A percentile compares a stretch with the other conserved stretches of the same genome.
Conservation (phyloP, 1,140 invertebrate species). For the Bradysia coprophila region DNA sequence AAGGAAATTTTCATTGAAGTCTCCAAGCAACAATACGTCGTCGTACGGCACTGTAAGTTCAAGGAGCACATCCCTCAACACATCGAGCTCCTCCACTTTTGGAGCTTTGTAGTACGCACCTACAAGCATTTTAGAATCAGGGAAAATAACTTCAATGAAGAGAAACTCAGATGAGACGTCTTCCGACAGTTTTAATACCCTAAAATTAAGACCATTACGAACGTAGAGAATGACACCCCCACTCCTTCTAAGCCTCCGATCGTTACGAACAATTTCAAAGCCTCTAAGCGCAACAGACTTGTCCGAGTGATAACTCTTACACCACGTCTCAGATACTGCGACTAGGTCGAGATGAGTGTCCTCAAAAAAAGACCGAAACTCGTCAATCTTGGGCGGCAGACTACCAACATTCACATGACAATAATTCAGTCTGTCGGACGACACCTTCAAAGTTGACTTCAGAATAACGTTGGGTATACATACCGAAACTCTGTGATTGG, state of each 20-base stretch:
- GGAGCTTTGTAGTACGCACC: background rate
- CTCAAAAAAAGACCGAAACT: background rate
- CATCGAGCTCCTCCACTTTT: background rate
- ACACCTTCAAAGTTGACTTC: background rate
- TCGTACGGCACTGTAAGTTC: background rate
- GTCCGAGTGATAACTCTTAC: background rate
- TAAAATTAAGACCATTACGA: background rate
- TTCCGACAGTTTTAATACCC: background rate
- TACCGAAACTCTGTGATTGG: no score
- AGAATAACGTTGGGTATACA: background rate
- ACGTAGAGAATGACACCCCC: background rate
- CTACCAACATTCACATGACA: background rate
- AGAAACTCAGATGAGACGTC: background rate
- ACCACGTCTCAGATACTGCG: background rate
- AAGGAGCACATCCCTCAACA: background rate
- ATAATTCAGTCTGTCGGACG: background rate
- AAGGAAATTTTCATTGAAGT: background rate
- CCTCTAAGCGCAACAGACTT: background rate
- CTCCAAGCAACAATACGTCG: background rate
- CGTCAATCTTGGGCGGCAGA: background rate
- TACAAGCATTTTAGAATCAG: background rate
- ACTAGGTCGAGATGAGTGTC: background rate
- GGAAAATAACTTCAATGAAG: background rate
- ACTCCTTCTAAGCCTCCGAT: background rate
- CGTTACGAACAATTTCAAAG: background rate